Conservation (phyloP, 2,797 vertebrate species). For the Rhynchonycteris naso region DNA sequence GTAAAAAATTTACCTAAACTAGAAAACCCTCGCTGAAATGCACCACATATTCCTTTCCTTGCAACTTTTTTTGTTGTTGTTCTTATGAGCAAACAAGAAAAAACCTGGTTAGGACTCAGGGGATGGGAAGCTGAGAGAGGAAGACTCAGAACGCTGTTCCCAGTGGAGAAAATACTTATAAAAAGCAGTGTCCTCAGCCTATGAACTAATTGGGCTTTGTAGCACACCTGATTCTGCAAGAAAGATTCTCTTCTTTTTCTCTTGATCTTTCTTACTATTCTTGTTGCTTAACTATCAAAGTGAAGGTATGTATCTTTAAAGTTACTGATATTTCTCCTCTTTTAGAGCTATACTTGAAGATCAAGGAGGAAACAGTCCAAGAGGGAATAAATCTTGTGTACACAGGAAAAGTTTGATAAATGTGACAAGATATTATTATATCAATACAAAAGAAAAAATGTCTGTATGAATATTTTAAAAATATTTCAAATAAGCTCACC, state of each 20-base stretch:
- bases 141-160: slow-evolving; percentile 52
- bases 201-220: slow-evolving; percentile 63
- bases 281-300: background rate
- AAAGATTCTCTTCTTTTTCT: background rate
- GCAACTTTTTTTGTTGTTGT: slow-evolving; percentile 55
- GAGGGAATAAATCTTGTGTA: background rate
- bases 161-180: slow-evolving; percentile 24
- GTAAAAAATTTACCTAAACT: slow-evolving; percentile 54
- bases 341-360: background rate
- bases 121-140: slow-evolving; percentile 10
- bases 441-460: background rate
- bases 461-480: background rate
- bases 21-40: slow-evolving; percentile 38
- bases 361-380: background rate
- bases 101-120: slow-evolving; percentile 46
- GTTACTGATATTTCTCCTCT: background rate
- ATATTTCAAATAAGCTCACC: slow-evolving; percentile 5
- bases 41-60: slow-evolving; percentile 19
- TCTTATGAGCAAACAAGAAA: background rate
- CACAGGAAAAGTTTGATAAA: slow-evolving; percentile 5
- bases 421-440: background rate
- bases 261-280: background rate
- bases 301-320: slow-evolving; percentile 18
- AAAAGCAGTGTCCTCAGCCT: slow-evolving; percentile 56
- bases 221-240: background rate